Percentiles rank a stretch among this genome's conserved stretches.
These are phyloP conservation scores for Sphaerophoria rueppellii DNA, from an alignment of 2,888 invertebrate species.

Conservation along the genomic window DNA sequence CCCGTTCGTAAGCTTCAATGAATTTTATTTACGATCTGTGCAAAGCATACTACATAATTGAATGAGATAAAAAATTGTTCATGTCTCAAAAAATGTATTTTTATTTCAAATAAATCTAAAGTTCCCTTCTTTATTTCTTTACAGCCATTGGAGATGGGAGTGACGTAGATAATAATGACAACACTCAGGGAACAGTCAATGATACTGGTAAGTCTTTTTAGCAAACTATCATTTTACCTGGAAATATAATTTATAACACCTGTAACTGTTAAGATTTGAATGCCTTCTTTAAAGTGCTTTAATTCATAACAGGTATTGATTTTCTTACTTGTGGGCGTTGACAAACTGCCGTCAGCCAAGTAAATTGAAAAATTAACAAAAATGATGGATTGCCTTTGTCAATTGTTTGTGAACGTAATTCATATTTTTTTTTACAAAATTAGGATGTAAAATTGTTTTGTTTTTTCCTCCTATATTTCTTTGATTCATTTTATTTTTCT, in stretches of 20 bases:
- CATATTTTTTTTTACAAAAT: too few relatives aligned
- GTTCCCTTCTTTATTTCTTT: conserved; percentile 52
- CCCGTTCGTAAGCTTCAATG: too few relatives aligned
- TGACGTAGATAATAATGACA: conserved; percentile 76
- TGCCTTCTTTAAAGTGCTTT: too few relatives aligned
- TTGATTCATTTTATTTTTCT: too few relatives aligned
- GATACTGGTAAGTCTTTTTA: conserved; percentile 75
- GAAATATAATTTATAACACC: not conserved
- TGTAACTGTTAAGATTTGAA: not conserved
- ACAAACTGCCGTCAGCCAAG: too few relatives aligned
- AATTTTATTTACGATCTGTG: too few relatives aligned
- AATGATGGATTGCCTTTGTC: too few relatives aligned
- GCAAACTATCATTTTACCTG: not conserved
- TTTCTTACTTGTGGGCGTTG: too few relatives aligned
- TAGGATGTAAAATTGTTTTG: not conserved
- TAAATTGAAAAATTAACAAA: too few relatives aligned
- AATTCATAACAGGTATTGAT: too few relatives aligned
- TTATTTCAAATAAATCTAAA: not conserved
- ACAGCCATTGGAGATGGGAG: conserved; percentile 77
- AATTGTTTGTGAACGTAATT: too few relatives aligned
- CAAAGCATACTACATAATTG: too few relatives aligned
- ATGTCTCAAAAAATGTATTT: not conserved
- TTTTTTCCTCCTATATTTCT: not conserved
- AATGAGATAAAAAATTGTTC: not conserved
- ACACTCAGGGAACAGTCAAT: conserved; percentile 75